Percentiles rank a stretch among this genome's conserved stretches.
Evolutionary conservation across 2,888 invertebrate species (phyloP).

Genomic region (Nymphalis c-album): DNA sequence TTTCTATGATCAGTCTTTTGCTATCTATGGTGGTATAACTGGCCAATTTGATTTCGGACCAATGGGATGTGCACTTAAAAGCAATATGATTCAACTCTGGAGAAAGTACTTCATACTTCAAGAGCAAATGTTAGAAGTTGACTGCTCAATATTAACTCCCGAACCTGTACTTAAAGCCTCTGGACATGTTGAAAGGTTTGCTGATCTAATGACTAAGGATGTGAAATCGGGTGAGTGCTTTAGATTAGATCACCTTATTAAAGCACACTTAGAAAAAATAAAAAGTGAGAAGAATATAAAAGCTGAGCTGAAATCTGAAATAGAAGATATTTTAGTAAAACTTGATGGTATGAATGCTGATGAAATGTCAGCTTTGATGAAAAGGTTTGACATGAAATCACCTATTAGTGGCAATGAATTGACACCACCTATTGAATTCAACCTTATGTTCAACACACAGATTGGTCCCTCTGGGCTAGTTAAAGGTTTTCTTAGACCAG

Average conservation of each 20-base stretch:
- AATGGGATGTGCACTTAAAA: constrained; percentile 99
- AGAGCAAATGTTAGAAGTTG: constrained; percentile 99
- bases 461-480: constrained; percentile 98
- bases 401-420: constrained; percentile 97
- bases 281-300: constrained; percentile 91
- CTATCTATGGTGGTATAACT: constrained; percentile 98
- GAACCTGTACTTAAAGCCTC: constrained; percentile 98
- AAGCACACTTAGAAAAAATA: constrained; percentile 94
- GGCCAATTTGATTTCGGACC: constrained; percentile 99
- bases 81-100: constrained; percentile 96
- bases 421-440: constrained; percentile 98
- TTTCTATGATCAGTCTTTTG: constrained; percentile 99
- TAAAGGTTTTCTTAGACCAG: constrained; percentile 97
- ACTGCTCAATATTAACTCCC: constrained; percentile 98
- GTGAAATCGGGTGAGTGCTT: constrained; percentile 97
- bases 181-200: constrained; percentile 99
- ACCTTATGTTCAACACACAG: constrained; percentile 99
- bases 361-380: constrained; percentile 93
- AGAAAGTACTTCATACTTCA: constrained; percentile 97
- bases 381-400: constrained; percentile 95
- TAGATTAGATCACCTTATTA: constrained; percentile 97
- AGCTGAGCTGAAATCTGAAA: constrained; percentile 86
- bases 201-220: constrained; percentile 99
- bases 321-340: constrained; percentile 89
- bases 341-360: constrained; percentile 95